Conservation (phyloP, 2,888 invertebrate genomes). For the Osmoderma eremita region DNA sequence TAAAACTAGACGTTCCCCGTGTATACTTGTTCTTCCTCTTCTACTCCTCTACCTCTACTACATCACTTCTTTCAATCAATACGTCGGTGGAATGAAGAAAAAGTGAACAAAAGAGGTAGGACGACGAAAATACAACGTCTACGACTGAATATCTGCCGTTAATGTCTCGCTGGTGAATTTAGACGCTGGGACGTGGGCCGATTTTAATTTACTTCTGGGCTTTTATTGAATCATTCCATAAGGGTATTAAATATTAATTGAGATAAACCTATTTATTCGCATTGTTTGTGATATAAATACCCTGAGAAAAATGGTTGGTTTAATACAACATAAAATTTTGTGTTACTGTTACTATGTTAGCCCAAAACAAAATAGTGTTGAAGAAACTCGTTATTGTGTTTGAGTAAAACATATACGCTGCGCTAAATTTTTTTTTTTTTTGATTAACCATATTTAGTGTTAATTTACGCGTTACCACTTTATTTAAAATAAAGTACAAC, state of each 20-base stretch:
- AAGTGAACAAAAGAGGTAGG: constrained; percentile 24
- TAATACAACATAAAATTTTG: no score
- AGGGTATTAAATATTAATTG: constrained; percentile 11
- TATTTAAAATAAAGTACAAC: no score
- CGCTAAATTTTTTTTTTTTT: no score
- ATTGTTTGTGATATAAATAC: no score
- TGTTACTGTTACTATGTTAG: no score
- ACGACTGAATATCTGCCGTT: constrained; percentile 33
- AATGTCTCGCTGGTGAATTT: constrained; percentile 36
- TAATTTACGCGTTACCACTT: no score
- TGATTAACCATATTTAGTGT: no score
- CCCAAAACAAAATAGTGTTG: no score
- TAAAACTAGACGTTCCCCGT: constrained; percentile 46
- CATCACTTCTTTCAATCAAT: constrained; percentile 49
- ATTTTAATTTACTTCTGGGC: constrained; percentile 19
- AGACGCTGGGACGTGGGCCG: constrained; percentile 6
- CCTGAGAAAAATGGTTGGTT: no score
- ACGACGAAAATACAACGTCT: constrained; percentile 35
- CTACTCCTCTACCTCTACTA: constrained; percentile 34
- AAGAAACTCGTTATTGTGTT: no score
- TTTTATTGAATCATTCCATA: constrained; percentile 15
- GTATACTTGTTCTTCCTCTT: constrained; percentile 37
- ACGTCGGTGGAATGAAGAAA: constrained; percentile 49
- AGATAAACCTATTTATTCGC: constrained; percentile 2
- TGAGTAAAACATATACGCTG: no score